These are phyloP conservation scores for Oncorhynchus keta DNA, from an alignment of 2,113 vertebrate genomes.

Conservation along the genomic window DNA sequence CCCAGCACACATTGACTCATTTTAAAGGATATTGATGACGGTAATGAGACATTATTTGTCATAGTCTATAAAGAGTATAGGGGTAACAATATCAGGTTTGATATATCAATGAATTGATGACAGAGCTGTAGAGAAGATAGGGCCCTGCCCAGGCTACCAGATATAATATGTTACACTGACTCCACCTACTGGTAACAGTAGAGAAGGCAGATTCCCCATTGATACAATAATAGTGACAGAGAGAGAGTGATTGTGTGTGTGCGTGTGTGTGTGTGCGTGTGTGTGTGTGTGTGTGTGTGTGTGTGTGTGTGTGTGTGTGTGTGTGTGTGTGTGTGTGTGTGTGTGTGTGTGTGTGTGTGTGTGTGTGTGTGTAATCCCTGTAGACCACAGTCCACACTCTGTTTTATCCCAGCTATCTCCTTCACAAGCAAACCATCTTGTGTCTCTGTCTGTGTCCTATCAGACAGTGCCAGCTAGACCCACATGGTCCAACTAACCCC, in stretches of 20 bases:
- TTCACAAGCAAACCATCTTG: neutral
- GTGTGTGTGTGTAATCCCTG: no score
- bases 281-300: no score
- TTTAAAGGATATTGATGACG: neutral
- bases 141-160: slow-evolving; percentile 31
- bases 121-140: neutral
- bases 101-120: neutral
- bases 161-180: slow-evolving; percentile 36
- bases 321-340: no score
- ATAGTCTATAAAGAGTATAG: neutral
- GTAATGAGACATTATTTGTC: neutral
- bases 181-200: slow-evolving; percentile 53
- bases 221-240: no score
- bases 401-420: no score
- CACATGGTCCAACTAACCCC: neutral
- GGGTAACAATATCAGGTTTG: neutral
- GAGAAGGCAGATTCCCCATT: neutral
- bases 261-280: no score
- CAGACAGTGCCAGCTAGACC: neutral
- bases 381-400: no score
- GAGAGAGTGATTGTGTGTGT: no score
- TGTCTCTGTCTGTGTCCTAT: neutral
- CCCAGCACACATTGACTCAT: neutral
- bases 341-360: no score
- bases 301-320: no score